Percentiles rank a stretch among this genome's conserved stretches.
phyloP scores from a whole-genome alignment of 1,140 invertebrate genomes.

The Pomacea maculata region DNA sequence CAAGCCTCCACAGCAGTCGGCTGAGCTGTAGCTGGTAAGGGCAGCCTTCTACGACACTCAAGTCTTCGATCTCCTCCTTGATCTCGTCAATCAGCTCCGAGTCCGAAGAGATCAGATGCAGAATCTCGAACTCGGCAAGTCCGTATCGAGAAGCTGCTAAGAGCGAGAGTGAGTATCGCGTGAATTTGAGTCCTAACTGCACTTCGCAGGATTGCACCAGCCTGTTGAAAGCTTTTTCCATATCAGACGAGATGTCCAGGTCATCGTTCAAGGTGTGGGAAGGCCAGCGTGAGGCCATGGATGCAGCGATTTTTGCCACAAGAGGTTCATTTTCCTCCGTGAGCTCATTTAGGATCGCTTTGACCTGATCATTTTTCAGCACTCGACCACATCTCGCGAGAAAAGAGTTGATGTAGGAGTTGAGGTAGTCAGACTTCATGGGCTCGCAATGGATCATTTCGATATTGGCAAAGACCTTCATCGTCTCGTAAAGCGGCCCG shows the following conservation, averaged over 20 bases:
- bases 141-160: constrained; percentile 31
- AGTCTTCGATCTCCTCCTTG: constrained; percentile 25
- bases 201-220: constrained; percentile 27
- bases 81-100: constrained; percentile 29
- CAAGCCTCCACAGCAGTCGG: constrained; percentile 23
- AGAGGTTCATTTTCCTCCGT: constrained; percentile 22
- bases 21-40: constrained; percentile 35
- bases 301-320: constrained; percentile 6
- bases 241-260: constrained; percentile 10
- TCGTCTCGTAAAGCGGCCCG: constrained; percentile 14
- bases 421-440: neutral
- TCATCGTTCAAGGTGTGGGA: constrained; percentile 30
- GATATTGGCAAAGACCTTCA: constrained; percentile 9
- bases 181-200: constrained; percentile 29
- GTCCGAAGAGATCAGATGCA: constrained; percentile 31
- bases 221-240: constrained; percentile 18
- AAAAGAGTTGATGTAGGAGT: constrained; percentile 2
- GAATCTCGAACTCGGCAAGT: constrained; percentile 30
- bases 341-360: constrained; percentile 18
- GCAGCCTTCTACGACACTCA: constrained; percentile 37
- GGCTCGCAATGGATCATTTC: neutral
- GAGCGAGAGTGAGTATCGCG: constrained; percentile 30
- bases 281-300: constrained; percentile 25
- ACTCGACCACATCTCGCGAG: constrained; percentile 10
- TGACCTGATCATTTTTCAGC: constrained; percentile 27